A percentile compares a stretch with the other conserved stretches of the same genome.
These are phyloP conservation scores for Oryzias celebensis DNA, from an alignment of 2,113 vertebrate genomes.

Conservation along the genomic window DNA sequence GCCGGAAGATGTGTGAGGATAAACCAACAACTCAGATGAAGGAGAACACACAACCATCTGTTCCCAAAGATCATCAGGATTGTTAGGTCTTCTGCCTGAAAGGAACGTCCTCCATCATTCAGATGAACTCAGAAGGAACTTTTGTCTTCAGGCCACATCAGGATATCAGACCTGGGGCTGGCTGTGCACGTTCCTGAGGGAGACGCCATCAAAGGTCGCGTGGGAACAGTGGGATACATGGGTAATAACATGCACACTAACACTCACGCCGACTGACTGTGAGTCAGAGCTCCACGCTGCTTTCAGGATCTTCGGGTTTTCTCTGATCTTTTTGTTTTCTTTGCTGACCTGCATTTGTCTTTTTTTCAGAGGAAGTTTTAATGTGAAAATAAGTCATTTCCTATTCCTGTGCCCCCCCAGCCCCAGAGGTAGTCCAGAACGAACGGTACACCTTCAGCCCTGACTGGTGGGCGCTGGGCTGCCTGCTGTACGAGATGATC, in stretches of 20 bases:
- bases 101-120: no score
- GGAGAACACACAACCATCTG: no score
- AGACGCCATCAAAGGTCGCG: constrained; percentile 92
- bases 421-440: constrained; percentile 94
- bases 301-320: no score
- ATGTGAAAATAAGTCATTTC: no score
- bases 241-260: constrained; percentile 63
- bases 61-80: no score
- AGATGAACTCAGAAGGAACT: no score
- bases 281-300: no score
- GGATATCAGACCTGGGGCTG: constrained; percentile 94
- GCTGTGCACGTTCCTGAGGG: constrained; percentile 91
- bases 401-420: constrained; percentile 56
- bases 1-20: no score
- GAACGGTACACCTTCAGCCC: constrained; percentile 94
- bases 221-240: constrained; percentile 99
- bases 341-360: not conserved
- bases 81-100: no score
- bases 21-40: no score
- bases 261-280: no score
- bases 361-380: no score
- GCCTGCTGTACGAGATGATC: constrained; percentile 97
- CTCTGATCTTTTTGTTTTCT: not conserved
- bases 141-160: constrained; percentile 86
- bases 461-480: constrained; percentile 97